Percentiles rank a stretch among this genome's conserved stretches.
Conservation (phyloP, 2,113 vertebrate genomes). For the Shinisaurus crocodilurus region DNA sequence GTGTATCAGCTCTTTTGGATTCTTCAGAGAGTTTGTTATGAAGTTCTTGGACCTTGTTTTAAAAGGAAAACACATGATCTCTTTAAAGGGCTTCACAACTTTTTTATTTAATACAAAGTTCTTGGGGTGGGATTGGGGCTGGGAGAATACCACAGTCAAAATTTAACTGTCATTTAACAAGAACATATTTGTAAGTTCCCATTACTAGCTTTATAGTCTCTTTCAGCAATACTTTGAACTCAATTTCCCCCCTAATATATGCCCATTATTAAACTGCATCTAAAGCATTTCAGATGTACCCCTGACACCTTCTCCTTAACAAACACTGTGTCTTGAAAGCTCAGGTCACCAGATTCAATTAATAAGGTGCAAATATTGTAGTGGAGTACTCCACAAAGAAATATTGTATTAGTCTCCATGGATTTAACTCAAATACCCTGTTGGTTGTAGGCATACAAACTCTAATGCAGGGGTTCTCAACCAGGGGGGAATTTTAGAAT, state of each 20-base stretch:
- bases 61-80: slow-evolving; percentile 25
- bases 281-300: neutral
- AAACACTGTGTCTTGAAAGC: neutral
- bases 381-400: neutral
- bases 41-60: slow-evolving; percentile 90
- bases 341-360: neutral
- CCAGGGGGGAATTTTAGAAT: too few species aligned
- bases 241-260: neutral
- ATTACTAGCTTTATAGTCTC: neutral
- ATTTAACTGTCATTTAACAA: neutral
- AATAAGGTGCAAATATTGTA: neutral
- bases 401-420: neutral
- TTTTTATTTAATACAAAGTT: neutral
- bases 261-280: neutral
- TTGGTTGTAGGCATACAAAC: neutral
- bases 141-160: neutral
- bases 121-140: neutral
- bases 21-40: slow-evolving; percentile 93
- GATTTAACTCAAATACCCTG: neutral
- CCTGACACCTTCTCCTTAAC: neutral
- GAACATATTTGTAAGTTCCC: neutral
- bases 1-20: slow-evolving; percentile 91
- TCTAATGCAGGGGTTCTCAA: too few species aligned
- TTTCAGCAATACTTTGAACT: neutral
- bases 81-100: neutral